Evolutionary conservation across 2,888 invertebrate species (phyloP), one percentile per base, ranked within the genome.

Genomic region (Harpalus rubripes): DNA sequence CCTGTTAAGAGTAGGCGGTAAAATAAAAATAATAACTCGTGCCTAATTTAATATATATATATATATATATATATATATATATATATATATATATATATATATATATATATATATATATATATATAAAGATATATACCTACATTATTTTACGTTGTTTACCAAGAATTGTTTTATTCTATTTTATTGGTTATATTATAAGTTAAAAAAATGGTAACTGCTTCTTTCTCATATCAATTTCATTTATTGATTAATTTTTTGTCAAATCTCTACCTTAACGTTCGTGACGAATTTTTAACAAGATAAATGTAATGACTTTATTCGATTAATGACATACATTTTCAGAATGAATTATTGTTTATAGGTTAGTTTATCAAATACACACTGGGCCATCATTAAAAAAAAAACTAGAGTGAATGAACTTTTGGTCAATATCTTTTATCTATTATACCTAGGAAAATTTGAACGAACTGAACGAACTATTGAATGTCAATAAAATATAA

Each of bases 201-300:
- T 52, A 12, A 52, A 1, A 4, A 10, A 52, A 52, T 52, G 4
- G 44, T 52, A 52, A 52, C 44, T 12, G 12, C 6, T 52, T 8
- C 44, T 52, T 52, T n/a, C n/a, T 12, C 68, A 68, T 68, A 68
- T 68, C 68, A 68, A 41, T 39, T 68, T 39, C 7, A 8, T 32
- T 80, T 61, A 80, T 80, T 39, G 79, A 80, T 80, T 59, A 41
- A 80, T 61, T 61, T 80, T 80, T 74, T 74, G 52, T 80, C 61
- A 61, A 58, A 59, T 59, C 41, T 58, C 15, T 15, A 12, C 39
- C 15, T 15, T 12, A 61, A 61, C 58, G 61, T 61, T 80, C 59
- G 79, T 61, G 59, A 80, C 79, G 79, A 80, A 80, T 80, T 80
- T 80, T 59, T 80, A 80, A 80, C 39, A 61, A 80, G 79, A 58